Evolutionary conservation across 2,113 vertebrate genomes (phyloP), one percentile per base, ranked within the genome.

Genomic region (Oreochromis tanganicae): DNA sequence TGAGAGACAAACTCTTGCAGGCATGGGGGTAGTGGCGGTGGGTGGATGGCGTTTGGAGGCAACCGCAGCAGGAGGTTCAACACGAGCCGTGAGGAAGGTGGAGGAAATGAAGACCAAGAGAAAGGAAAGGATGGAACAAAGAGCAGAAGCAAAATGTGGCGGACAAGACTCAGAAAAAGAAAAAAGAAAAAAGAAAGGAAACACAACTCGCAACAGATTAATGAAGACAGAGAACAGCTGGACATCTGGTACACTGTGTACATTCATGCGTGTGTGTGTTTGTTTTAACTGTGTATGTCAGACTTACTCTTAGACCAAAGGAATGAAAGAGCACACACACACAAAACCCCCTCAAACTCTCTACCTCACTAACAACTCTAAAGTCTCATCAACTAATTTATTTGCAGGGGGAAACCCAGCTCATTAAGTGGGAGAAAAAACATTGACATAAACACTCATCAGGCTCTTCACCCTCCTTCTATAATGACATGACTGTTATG

Each of bases 1-100:
- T 95, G 96, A 96, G 95, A 92, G 91, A 95, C 94, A 93, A 95
- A 94, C 88, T 92, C 93, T 93, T 46, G 55, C 87, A 89, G 91
- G 91, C 86, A 84, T 83, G 75, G 90, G 88, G 86, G 83, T 32
- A 55, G 90, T 7, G 81, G 90, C 17, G 55, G 94, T 92, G 87
- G 93, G 94, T 56, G 91, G 89, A 84, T 24, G 41, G 85, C 21
- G 81, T 93, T 95, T 90, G 85, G 91, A 93, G 90, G 94, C 92
- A 86, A 89, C 54, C 90, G 6, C 94, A 92, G 92, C 92, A 19
- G 94, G 95, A 75, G 89, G 92, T 87, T 92, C 82, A 41, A 82
- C 83, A 83, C n/a, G 85, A 93, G 90, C 87, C 9, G 17, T 54
- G 75, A 90, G 86, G 87, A 68, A 91, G 88, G 80, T 68, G 88